Conservation (phyloP, 2,797 vertebrate species). For the Xyrichtys novacula region DNA sequence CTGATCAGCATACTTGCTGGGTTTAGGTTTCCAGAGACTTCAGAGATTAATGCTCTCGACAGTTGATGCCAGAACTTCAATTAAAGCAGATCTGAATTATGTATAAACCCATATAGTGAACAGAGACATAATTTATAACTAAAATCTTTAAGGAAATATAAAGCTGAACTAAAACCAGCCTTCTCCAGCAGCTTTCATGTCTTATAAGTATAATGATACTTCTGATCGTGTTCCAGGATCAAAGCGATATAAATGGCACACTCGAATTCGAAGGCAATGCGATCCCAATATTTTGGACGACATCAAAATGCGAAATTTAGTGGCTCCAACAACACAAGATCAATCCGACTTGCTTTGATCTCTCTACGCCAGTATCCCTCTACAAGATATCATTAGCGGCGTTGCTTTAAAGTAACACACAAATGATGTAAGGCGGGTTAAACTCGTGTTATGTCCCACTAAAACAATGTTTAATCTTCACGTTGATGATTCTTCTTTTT, state of each 20-base stretch:
- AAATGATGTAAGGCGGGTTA: slow-evolving; percentile 27
- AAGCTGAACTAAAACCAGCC: slow-evolving; percentile 7
- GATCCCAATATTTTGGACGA: slow-evolving; percentile 29
- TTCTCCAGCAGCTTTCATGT: slow-evolving; percentile 25
- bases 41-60: not conserved
- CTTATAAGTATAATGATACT: slow-evolving; percentile 13
- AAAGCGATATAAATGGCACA: slow-evolving; percentile 61
- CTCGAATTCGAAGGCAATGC: slow-evolving; percentile 44
- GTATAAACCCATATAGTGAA: not conserved
- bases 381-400: slow-evolving; percentile 25
- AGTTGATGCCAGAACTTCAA: not conserved
- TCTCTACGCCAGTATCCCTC: slow-evolving; percentile 18
- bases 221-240: slow-evolving; percentile 40
- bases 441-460: slow-evolving; percentile 7
- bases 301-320: slow-evolving; percentile 29
- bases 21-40: not conserved
- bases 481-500: slow-evolving; percentile 20
- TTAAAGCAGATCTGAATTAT: not conserved
- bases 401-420: slow-evolving; percentile 25
- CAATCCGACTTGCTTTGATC: slow-evolving; percentile 51
- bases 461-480: slow-evolving; percentile 19
- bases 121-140: not conserved
- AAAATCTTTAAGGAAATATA: not conserved
- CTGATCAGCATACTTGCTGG: not conserved
- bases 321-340: slow-evolving; percentile 42